Base-by-base conservation (phyloP, 2,113 vertebrate species). In the Anhinga anhinga region DNA sequence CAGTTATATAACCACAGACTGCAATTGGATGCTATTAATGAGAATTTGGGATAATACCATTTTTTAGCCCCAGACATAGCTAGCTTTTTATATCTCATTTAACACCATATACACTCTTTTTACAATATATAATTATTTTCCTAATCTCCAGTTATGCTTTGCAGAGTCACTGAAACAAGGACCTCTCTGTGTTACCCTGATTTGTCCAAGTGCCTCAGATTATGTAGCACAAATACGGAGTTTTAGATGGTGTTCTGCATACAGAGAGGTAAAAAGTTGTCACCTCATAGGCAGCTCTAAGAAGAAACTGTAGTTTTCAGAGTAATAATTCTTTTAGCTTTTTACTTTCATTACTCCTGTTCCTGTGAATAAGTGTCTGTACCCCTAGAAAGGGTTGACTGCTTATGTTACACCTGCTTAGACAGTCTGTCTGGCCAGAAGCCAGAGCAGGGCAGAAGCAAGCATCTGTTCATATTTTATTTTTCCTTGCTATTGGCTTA, bases 1-100 rank as follows among this genome's bases (percentile, higher is more conserved):
- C 65, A 67, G 91, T 98, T 96, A 95, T 34, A 63, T 94, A 97
- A 94, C 73, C 78, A 67, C 71, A 81, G 77, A 86, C 40, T 58
- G 77, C 94, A 97, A 94, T 81, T 88, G 94, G 88, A 94, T 86
- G 72, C 90, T 94, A 97, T 97, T 97, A 97, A 96, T 95, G 87
- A 93, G 93, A 77, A 95, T 91, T 96, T 56, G 66, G 44, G 93
- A 93, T 91, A 97, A 80, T 53, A 92, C 53, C 12, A 73, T 85
- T 95, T 96, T 95, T 94, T 88, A 96, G 44, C 72, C 42, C 61
- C 80, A 88, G 70, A 85, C 1, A 11, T 63, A 82, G 92, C 66
- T 66, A 63, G 67, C 71, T 69, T 82, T 95, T 90, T 88, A 74
- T 89, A 92, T 90, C 69, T 78, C 5, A 49, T 47, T 80, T 91